Percentiles rank a stretch among this genome's conserved stretches.
Evolutionary conservation across 1,140 invertebrate species (phyloP).

Genomic region (Cydia fagiglandana): DNA sequence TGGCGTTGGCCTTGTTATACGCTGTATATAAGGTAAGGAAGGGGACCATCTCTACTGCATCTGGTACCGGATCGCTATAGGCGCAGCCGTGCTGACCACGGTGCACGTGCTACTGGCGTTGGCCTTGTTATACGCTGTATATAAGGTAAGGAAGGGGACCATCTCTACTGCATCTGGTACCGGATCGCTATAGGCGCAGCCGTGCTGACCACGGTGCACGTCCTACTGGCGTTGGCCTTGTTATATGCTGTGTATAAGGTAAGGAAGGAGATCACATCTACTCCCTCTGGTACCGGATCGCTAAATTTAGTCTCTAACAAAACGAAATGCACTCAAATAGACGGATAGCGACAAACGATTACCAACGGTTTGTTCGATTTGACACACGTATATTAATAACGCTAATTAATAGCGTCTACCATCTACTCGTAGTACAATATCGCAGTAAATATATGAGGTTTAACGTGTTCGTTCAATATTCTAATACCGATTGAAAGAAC

Average conservation of each 20-base stretch:
- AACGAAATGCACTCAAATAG: constrained; percentile 37
- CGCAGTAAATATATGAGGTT: too few relatives aligned
- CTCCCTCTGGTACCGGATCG: too few relatives aligned
- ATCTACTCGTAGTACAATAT: too few relatives aligned
- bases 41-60: constrained; percentile 53
- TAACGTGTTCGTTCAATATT: too few relatives aligned
- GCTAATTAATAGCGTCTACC: too few relatives aligned
- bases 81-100: constrained; percentile 42
- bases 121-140: constrained; percentile 45
- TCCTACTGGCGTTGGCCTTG: too few relatives aligned
- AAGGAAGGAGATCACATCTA: neutral
- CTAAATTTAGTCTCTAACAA: too few relatives aligned
- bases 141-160: constrained; percentile 43
- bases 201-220: too few relatives aligned
- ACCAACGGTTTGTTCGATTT: neutral
- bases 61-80: constrained; percentile 45
- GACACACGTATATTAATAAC: too few relatives aligned
- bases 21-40: constrained; percentile 51
- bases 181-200: too few relatives aligned
- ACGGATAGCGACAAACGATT: constrained; percentile 34
- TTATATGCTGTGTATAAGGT: constrained; percentile 47
- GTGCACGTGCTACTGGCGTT: constrained; percentile 53
- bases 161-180: too few relatives aligned
- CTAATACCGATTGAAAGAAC: too few relatives aligned
- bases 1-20: constrained; percentile 47